Evolutionary conservation across 2,888 invertebrate species (phyloP).

Genomic region (Drosophila glabriapex): DNA sequence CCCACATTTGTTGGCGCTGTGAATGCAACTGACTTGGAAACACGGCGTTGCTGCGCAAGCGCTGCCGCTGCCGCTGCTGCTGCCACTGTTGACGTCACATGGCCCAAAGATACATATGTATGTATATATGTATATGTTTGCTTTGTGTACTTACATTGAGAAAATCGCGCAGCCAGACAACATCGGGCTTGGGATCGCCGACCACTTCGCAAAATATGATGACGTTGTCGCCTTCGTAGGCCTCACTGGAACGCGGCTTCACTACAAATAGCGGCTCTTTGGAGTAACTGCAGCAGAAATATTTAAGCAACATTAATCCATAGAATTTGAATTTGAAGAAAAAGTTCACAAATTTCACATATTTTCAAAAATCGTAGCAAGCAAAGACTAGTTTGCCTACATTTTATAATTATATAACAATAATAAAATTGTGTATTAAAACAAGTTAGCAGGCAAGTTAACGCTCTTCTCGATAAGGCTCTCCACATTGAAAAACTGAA

Average conservation of each 20-base stretch:
- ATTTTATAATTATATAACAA: neutral
- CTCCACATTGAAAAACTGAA: neutral
- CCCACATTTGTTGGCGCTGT: conserved; percentile 74
- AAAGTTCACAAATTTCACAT: neutral
- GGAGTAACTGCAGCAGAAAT: conserved; percentile 88
- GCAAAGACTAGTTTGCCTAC: neutral
- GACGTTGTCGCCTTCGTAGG: conserved; percentile 94
- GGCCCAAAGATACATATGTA: neutral
- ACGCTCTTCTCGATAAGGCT: neutral
- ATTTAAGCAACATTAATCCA: neutral
- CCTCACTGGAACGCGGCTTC: conserved; percentile 93
- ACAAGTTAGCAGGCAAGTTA: neutral
- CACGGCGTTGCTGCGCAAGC: conserved; percentile 41
- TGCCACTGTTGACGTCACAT: conserved; percentile 58
- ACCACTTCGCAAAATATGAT: conserved; percentile 95
- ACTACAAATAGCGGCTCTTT: conserved; percentile 93
- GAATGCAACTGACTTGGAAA: conserved; percentile 63
- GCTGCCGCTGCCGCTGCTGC: conserved; percentile 18
- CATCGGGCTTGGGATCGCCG: conserved; percentile 95
- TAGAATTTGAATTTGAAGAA: neutral
- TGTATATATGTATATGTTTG: neutral
- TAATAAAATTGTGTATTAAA: neutral
- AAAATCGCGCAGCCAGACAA: conserved; percentile 94
- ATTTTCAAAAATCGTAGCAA: neutral
- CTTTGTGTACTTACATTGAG: conserved; percentile 89